Conservation (phyloP, 1,140 invertebrate genomes). For the Hypothenemus hampei region DNA sequence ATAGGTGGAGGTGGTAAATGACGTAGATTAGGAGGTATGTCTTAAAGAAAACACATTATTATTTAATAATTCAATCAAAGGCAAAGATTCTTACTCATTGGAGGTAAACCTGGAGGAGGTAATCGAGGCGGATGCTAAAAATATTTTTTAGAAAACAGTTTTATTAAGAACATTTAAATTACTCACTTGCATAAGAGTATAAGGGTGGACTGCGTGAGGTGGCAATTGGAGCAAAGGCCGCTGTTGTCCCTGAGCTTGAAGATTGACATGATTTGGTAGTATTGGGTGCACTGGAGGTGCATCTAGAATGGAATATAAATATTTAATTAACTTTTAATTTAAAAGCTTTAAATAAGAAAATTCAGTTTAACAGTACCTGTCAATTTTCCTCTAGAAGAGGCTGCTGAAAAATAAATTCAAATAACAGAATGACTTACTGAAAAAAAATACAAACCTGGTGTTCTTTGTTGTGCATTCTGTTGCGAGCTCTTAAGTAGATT, state of each 20-base stretch:
- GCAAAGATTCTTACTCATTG: conserved; percentile 30
- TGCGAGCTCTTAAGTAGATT: conserved; percentile 40
- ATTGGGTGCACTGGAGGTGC: not conserved
- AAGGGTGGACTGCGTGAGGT: conserved; percentile 25
- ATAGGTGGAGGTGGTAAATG: conserved; percentile 31
- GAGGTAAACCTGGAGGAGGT: conserved; percentile 38
- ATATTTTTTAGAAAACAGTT: no score
- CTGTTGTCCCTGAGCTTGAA: conserved; percentile 30
- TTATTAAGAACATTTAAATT: not conserved
- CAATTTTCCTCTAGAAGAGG: no score
- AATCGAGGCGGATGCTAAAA: conserved; percentile 26
- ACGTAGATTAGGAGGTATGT: conserved; percentile 37
- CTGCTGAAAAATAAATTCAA: no score
- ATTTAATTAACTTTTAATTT: not conserved
- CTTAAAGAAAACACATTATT: not conserved
- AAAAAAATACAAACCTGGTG: not conserved
- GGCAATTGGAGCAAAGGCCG: conserved; percentile 20
- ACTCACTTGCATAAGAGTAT: conserved; percentile 24
- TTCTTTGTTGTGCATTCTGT: conserved; percentile 15
- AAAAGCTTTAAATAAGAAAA: not conserved
- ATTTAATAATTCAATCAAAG: conserved; percentile 8
- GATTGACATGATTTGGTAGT: conserved; percentile 8
- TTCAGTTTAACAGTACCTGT: not conserved
- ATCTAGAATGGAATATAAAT: not conserved
- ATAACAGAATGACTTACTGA: not conserved